Evolutionary conservation across 2,888 invertebrate genomes (phyloP).

Genomic region (Ormia ochracea): DNA sequence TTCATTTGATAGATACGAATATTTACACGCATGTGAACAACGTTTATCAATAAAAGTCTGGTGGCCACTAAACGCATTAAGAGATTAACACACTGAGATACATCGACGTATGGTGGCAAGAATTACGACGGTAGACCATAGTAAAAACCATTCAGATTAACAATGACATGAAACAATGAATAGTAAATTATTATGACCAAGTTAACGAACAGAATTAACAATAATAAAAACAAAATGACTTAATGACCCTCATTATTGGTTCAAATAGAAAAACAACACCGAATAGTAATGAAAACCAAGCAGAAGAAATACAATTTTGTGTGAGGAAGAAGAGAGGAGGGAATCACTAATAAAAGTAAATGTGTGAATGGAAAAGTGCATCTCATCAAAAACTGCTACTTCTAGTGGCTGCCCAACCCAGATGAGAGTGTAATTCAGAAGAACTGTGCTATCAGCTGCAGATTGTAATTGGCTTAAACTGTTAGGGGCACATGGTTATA

Average conservation of each 20-base stretch:
- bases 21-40: slow-evolving; percentile 5
- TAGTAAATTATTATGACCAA: slow-evolving; percentile 56
- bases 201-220: slow-evolving; percentile 39
- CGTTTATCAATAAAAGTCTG: background rate
- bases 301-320: background rate
- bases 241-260: slow-evolving; percentile 62
- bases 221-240: slow-evolving; percentile 50
- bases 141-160: slow-evolving; percentile 18
- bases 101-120: slow-evolving; percentile 57
- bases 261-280: slow-evolving; percentile 34
- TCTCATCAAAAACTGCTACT: background rate
- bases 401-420: background rate
- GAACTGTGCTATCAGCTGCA: background rate
- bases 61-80: slow-evolving; percentile 73
- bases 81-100: slow-evolving; percentile 74
- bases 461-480: slow-evolving; percentile 1
- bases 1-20: slow-evolving; percentile 42
- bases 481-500: background rate
- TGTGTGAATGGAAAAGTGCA: background rate
- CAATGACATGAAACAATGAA: slow-evolving; percentile 42
- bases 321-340: background rate
- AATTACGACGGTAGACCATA: slow-evolving; percentile 7
- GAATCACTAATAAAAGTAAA: slow-evolving; percentile 4
- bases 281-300: slow-evolving; percentile 17
- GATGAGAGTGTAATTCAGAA: background rate